Base-by-base conservation (phyloP, 2,797 vertebrate species). In the Tadarida brasiliensis region DNA sequence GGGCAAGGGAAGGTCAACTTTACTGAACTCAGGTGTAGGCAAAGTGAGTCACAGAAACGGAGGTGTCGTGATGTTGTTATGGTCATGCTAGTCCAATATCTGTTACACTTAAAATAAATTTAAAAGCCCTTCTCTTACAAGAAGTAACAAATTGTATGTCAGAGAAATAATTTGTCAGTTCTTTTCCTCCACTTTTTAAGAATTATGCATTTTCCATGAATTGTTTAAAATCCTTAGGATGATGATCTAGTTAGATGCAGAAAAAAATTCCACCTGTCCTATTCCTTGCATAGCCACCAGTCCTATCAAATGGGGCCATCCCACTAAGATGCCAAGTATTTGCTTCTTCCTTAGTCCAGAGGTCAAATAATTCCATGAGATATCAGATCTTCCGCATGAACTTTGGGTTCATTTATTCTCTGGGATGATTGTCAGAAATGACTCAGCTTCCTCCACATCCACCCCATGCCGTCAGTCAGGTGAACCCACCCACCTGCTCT, bases 321-420 rank as follows among this genome's bases (percentile, higher is more conserved):
- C 8, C 49, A 74, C 17, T 80, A 35, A 51, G 15, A 54, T 73
- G 33, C 51, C 20, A 74, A 35, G 7, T 68, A 33, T 76, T 71
- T 96, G 39, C 33, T 56, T 92, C 61, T 92, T 91, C 16, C 19
- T 63, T 84, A 68, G 76, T 51, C 6, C 78, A 59, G 61, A 59
- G 33, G 28, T 30, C 51, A 71, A 87, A 65, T 44, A 17, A 26
- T 16, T 84, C 35, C 7, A 57, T 26, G 57, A 94, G 26, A 20
- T 61, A n/a, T 70, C 28, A 90, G 22, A 47, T 44, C 35, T 87
- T 54, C 30, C 39, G 77, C 33, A 47, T 78, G 77, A 90, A 35
- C 33, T 20, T 1, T 30, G 33, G n/a, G 3, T 65, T 87, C 35
- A 63, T 70, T 93, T 81, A 14, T 39, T 68, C 33, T 93, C 39